Evolutionary conservation across 2,113 vertebrate genomes (phyloP), one percentile per base, ranked within the genome.

Genomic region (Cavia aperea): DNA sequence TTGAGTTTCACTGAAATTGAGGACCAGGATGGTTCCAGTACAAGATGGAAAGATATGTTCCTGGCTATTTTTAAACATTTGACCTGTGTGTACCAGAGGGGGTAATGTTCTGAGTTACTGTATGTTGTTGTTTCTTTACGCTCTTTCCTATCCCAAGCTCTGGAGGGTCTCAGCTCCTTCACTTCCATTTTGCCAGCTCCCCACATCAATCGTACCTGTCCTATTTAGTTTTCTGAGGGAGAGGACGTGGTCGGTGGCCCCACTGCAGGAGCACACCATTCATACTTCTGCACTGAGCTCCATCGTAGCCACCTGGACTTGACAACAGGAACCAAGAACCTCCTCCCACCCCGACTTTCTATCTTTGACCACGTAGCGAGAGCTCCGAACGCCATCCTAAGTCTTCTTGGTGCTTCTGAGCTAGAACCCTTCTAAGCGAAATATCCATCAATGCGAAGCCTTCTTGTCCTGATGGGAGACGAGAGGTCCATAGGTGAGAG

Each of bases 61-160:
- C 72, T 43, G 63, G 4, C 79, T 65, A 70, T 39, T 77, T 62
- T 86, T 66, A 13, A 86, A 29, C 43, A 31, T 46, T 77, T 78
- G 29, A 46, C 46, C 73, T 63, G n/a, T 60, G 18, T 70, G 68
- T 78, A 39, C 24, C 29, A 54, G 12, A 66, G 36, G 77, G 36
- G 24, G n/a, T 92, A 63, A 81, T 29, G 24, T 92, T 31, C 78
- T 51, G 33, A 91, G 54, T 91, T 73, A 77, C 78, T 89, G n/a
- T 77, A 77, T 46, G 58, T 65, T 36, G 5, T 39, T 16, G 11
- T n/a, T n/a, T 36, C 66, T n/a, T 8, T 70, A 39, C 4, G 19
- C 19, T 43, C 12, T 73, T 82, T 90, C 49, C 79, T 66, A 77
- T 77, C 91, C 8, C 7, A 49, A 43, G 33, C 90, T 83, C 73